Evolutionary conservation across 2,888 invertebrate genomes (phyloP), one percentile per base, ranked within the genome.

Genomic region (Apamea crenata): DNA sequence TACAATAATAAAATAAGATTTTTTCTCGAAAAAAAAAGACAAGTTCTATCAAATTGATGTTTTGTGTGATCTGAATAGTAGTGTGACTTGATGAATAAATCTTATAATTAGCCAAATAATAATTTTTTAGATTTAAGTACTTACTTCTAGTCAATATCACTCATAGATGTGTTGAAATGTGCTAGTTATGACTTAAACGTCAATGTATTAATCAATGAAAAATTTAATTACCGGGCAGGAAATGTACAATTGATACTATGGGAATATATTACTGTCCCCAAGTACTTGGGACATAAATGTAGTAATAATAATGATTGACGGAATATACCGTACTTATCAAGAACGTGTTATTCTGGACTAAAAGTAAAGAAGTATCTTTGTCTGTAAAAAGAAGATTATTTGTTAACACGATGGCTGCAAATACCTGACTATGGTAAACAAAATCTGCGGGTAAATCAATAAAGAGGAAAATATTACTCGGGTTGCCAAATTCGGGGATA

Each of bases 131-230:
- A 81, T 88, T 67, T 92, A 90, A 88, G 87, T 92, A 93, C 90
- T 82, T 89, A 91, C 81, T 90, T 93, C 93, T 94, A 94, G 94
- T 94, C 94, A 91, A 91, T 91, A 91, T 90, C 90, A 91, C 88
- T 90, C 83, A 87, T 93, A 93, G 93, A 92, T 77, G 89, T 88
- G 87, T 89, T 91, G 73, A 89, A 91, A 89, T 80, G 89, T 82
- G 93, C 92, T 92, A 92, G 90, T 83, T 88, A 87, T 80, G 84
- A 88, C 83, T 79, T 85, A 66, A 80, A 80, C 21, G 81, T 87
- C 73, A 70, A 3, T 77, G 82, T 88, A 84, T 81, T 77, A 71
- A 78, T 76, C 50, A 78, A 82, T 78, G 50, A 67, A 66, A 79
- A 77, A 67, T n/a, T 10, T 73, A 32, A 76, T 74, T 80, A 78